Base-by-base conservation (phyloP, 2,888 invertebrate genomes). In the Agrochola lota region DNA sequence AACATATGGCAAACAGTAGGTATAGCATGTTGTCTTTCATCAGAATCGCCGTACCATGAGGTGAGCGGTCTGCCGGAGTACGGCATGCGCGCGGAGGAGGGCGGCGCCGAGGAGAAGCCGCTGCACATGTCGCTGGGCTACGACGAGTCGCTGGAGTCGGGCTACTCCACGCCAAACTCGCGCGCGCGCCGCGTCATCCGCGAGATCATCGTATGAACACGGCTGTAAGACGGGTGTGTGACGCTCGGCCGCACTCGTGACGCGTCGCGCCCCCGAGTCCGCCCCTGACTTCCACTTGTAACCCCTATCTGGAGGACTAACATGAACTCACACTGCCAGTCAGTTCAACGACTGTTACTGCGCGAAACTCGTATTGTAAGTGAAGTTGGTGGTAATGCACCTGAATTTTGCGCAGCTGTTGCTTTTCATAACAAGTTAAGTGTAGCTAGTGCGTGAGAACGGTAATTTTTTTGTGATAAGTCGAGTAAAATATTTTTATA, bases 31-130 rank as follows among this genome's bases (percentile, higher is more conserved):
- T 71, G 1, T 74, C 20, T 35, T 78, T 78, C 49, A 57, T 68
- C 97, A 98, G 99, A 99, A 97, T 99, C 99, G 81, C 98, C 99
- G 89, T 99, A 99, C 97, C 98, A 98, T 95, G 99, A 99, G 96
- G 99, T 99, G 92, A 99, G 98, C 95, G 99, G 99, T 85, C 97
- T 99, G 91, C 98, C 98, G 71, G 98, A 98, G 96, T 97, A 98
- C 98, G 89, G 92, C 96, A 97, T 94, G 98, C 98, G 95, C 49
- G 98, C 98, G 68, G 99, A 98, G 96, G 97, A 98, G 98, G 89
- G 83, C 46, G 90, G 87, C 49, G 91, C 98, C 97, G 99, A 99
- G 91, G 98, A 98, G 92, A 98, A 99, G 95, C 98, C 98, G 55
- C 98, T 98, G 79, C 98, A 98, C 94, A 98, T 98, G 95, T 98